Conservation (phyloP, 2,113 vertebrate genomes). For the Nibea albiflora region DNA sequence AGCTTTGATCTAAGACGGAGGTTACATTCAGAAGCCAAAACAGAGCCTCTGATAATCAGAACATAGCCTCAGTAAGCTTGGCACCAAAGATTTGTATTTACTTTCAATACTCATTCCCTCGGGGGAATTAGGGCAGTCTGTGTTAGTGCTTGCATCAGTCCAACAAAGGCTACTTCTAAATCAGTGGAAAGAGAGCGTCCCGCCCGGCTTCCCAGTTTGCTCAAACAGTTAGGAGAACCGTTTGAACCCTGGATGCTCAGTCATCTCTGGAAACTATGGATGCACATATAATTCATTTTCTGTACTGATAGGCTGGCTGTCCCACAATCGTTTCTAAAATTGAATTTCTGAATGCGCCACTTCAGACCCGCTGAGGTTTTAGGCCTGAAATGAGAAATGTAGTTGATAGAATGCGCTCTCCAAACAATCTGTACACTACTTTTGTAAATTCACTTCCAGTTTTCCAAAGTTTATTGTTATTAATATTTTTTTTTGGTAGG, state of each 20-base stretch:
- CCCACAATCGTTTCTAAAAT: not conserved
- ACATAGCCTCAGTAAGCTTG: constrained; percentile 59
- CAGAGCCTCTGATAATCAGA: constrained; percentile 38
- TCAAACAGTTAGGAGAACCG: constrained; percentile 26
- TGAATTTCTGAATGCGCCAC: not conserved
- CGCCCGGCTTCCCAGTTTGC: constrained; percentile 33
- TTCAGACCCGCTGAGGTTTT: not conserved
- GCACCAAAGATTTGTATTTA: constrained; percentile 40
- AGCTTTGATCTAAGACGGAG: constrained; percentile 33
- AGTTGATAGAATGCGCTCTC: not conserved
- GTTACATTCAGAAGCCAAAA: constrained; percentile 45
- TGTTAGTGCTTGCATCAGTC: constrained; percentile 51
- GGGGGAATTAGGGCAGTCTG: constrained; percentile 42
- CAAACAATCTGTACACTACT: not conserved
- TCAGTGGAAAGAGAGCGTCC: constrained; percentile 28
- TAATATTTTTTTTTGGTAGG: not conserved
- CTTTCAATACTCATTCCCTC: constrained; percentile 58
- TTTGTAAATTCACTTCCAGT: not conserved
- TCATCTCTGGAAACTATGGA: constrained; percentile 15
- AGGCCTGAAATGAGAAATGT: not conserved
- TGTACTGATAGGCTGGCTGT: not conserved
- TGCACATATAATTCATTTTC: not conserved
- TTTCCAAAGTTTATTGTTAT: not conserved
- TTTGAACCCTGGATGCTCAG: constrained; percentile 15
- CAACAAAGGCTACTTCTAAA: constrained; percentile 43